Conservation (phyloP, 2,797 vertebrate species). For the Sciurus carolinensis region DNA sequence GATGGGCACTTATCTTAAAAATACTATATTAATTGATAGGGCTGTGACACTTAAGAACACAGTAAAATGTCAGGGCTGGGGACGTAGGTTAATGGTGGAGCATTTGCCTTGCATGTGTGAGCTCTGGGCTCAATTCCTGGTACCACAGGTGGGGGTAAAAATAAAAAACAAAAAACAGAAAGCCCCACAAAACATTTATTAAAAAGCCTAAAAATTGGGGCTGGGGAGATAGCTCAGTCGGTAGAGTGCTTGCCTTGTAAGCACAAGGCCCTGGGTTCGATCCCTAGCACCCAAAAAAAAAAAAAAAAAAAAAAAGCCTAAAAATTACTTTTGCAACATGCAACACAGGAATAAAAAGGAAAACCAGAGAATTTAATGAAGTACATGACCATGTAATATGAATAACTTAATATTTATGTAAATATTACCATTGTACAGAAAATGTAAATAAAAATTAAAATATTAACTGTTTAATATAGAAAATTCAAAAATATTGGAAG, state of each 20-base stretch:
- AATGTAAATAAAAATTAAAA: conserved; percentile 10
- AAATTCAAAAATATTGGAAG: background rate
- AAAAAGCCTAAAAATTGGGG: conserved; percentile 28
- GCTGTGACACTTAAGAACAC: background rate
- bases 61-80: background rate
- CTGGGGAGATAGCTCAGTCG: no score
- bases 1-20: conserved; percentile 25
- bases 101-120: no score
- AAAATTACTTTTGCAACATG: conserved; percentile 36
- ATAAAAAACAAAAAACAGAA: no score
- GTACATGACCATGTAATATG: conserved; percentile 6
- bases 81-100: no score
- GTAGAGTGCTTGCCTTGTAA: no score
- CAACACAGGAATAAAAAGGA: conserved; percentile 34
- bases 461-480: conserved; percentile 36
- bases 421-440: background rate
- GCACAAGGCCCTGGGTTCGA: no score
- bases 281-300: no score
- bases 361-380: conserved; percentile 47
- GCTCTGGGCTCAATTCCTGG: no score
- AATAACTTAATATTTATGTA: background rate
- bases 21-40: background rate
- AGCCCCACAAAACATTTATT: background rate
- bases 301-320: background rate
- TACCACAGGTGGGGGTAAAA: no score